phyloP scores from a whole-genome alignment of 2,113 vertebrate genomes.

The Nannobrachium achirus region DNA sequence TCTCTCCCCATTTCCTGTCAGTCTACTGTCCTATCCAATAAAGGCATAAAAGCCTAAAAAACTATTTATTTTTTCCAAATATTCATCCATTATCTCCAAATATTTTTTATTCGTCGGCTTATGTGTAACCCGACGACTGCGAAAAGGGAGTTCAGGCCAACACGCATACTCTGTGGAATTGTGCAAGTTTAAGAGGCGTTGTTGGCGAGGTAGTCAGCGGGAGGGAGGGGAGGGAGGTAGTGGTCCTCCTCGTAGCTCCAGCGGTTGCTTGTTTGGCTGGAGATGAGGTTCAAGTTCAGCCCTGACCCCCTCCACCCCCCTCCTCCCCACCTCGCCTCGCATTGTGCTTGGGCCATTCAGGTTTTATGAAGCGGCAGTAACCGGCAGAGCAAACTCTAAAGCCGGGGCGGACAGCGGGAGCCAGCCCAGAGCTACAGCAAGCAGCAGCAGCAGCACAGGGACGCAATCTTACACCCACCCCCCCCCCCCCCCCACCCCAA shows the following conservation, averaged over 20 bases:
- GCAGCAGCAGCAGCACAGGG: no score
- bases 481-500: constrained; percentile 37
- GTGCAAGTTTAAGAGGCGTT: no score
- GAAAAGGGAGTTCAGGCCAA: no score
- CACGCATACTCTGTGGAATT: no score
- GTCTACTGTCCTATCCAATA: no score
- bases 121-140: no score
- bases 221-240: constrained; percentile 29
- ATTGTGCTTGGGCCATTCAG: constrained; percentile 74
- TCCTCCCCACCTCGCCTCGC: constrained; percentile 56
- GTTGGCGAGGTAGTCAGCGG: constrained; percentile 8
- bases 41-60: no score
- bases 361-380: constrained; percentile 80
- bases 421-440: constrained; percentile 34
- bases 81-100: no score
- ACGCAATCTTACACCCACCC: constrained; percentile 47
- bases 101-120: no score
- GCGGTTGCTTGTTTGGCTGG: constrained; percentile 42
- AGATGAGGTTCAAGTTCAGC: constrained; percentile 76
- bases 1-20: no score
- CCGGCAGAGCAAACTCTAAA: constrained; percentile 68
- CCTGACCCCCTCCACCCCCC: constrained; percentile 68
- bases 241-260: constrained; percentile 44
- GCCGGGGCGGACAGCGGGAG: constrained; percentile 61
- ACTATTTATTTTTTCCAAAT: no score